These are phyloP conservation scores for Cercocebus atys DNA, from an alignment of 2,113 vertebrate genomes.

Conservation along the genomic window DNA sequence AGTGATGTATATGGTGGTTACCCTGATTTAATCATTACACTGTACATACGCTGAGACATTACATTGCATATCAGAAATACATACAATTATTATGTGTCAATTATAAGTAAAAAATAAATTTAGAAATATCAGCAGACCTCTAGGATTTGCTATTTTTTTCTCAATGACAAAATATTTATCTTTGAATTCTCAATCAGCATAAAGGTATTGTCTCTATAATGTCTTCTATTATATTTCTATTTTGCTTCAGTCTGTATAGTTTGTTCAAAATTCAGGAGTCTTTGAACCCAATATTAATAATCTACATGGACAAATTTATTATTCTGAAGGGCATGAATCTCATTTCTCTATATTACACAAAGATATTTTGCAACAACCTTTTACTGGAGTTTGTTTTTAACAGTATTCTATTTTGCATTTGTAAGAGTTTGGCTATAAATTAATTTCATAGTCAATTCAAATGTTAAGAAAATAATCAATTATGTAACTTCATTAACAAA, in stretches of 20 bases:
- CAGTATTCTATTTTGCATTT: not conserved
- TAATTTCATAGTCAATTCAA: not conserved
- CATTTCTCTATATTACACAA: not conserved
- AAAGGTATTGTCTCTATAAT: not conserved
- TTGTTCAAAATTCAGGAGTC: not conserved
- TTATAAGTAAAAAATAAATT: not conserved
- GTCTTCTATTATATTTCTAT: not conserved
- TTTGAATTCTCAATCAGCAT: not conserved
- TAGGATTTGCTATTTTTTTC: not conserved
- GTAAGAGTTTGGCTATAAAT: not conserved
- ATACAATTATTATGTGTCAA: not conserved
- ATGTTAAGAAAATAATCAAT: not conserved
- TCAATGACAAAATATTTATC: not conserved
- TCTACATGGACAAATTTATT: not conserved
- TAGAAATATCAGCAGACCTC: not conserved
- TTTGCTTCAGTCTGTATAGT: not conserved
- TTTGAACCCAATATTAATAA: not conserved
- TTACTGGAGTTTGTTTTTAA: not conserved
- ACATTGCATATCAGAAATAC: not conserved
- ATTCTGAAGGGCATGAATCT: not conserved
- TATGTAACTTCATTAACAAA: not conserved
- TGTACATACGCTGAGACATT: not conserved
- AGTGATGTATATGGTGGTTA: not conserved
- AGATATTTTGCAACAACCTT: conserved; percentile 1
- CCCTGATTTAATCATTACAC: not conserved